Percentiles rank a stretch among this genome's conserved stretches.
Evolutionary conservation across 2,888 invertebrate genomes (phyloP).

Genomic region (Lithodes maja): DNA sequence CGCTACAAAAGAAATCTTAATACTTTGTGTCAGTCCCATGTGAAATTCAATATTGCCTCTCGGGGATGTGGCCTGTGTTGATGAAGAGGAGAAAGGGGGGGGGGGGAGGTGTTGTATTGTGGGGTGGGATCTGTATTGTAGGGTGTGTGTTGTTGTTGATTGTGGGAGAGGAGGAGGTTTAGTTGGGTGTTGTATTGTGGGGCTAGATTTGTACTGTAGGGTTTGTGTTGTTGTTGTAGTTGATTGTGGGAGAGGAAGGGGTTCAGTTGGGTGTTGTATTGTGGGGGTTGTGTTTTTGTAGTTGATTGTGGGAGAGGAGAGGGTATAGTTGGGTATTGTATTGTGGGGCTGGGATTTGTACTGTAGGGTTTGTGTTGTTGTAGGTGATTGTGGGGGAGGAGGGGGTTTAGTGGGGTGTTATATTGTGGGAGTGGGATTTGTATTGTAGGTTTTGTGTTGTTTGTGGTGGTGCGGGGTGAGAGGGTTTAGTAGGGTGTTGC

Average conservation of each 20-base stretch:
- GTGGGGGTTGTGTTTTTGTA: no score
- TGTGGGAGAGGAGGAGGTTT: not conserved
- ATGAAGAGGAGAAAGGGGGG: not conserved
- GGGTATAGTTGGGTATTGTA: no score
- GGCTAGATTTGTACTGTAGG: no score
- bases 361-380: not conserved
- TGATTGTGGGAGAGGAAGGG: not conserved
- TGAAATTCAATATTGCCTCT: slow-evolving; percentile 45
- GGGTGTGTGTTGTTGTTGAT: not conserved
- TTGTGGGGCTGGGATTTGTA: no score
- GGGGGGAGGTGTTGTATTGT: not conserved
- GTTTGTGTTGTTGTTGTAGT: not conserved
- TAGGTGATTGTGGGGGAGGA: not conserved
- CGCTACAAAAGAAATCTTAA: slow-evolving; percentile 48
- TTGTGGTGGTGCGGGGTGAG: no score
- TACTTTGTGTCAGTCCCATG: slow-evolving; percentile 41
- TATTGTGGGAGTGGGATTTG: not conserved
- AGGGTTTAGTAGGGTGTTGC: no score
- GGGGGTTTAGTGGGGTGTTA: not conserved
- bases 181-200: not conserved
- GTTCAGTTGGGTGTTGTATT: no score
- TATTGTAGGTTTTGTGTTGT: no score
- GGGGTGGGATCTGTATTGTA: no score
- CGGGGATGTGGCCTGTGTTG: slow-evolving; percentile 28
- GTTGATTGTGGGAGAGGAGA: not conserved